phyloP scores from a whole-genome alignment of 2,888 invertebrate genomes.

The Pyrocoelia pectoralis region DNA sequence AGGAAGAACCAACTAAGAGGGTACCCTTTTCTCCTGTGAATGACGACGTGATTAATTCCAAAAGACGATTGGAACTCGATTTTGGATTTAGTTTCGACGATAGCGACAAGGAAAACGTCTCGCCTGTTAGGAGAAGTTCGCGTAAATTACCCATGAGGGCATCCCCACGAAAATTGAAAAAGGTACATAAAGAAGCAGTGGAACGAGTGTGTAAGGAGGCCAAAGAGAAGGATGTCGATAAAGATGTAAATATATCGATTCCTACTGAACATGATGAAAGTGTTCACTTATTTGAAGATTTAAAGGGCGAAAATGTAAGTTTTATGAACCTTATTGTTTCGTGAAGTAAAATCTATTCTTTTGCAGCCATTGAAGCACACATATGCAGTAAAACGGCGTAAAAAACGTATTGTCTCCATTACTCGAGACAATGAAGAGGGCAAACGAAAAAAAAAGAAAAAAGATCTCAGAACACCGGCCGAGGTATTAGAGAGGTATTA shows the following conservation, averaged over 20 bases:
- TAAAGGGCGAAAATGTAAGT: constrained; percentile 11
- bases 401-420: constrained; percentile 25
- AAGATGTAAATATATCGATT: background rate
- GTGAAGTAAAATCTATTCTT: too few species aligned
- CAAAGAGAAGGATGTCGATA: background rate
- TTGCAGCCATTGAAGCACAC: constrained; percentile 25
- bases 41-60: background rate
- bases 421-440: constrained; percentile 14
- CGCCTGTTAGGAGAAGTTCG: background rate
- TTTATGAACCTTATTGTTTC: too few species aligned
- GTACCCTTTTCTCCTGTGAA: background rate
- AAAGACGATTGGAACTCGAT: background rate
- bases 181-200: background rate
- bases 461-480: constrained; percentile 37
- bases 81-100: background rate
- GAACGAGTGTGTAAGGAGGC: background rate
- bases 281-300: constrained; percentile 34
- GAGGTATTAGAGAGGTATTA: constrained; percentile 35
- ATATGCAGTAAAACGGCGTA: constrained; percentile 29
- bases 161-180: background rate
- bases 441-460: constrained; percentile 33
- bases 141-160: background rate
- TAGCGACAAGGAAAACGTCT: background rate
- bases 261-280: background rate
- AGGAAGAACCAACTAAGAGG: constrained; percentile 14